phyloP scores from a whole-genome alignment of 1,140 invertebrate genomes.

The Pseudomyrmex cubaensis region DNA sequence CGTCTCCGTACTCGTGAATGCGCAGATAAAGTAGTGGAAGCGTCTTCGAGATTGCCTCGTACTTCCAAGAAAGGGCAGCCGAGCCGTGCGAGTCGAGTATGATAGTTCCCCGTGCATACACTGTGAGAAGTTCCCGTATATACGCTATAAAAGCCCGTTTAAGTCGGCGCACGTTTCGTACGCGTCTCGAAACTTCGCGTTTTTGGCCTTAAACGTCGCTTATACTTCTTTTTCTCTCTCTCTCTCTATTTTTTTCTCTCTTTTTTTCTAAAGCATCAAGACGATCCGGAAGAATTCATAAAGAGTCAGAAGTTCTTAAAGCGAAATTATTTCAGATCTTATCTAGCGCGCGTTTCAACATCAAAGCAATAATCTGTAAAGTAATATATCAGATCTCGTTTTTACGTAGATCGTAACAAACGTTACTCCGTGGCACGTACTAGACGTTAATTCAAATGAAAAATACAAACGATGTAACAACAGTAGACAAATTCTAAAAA shows the following conservation, averaged over 20 bases:
- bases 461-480: background rate
- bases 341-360: background rate
- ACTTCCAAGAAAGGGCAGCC: constrained; percentile 63
- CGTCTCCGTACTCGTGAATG: constrained; percentile 52
- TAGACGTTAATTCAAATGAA: too few relatives aligned
- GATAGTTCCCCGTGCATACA: constrained; percentile 42
- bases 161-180: constrained; percentile 44
- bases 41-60: constrained; percentile 65
- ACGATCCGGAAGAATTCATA: background rate
- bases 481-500: background rate
- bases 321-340: constrained; percentile 8
- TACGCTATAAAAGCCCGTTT: constrained; percentile 54
- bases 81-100: constrained; percentile 1
- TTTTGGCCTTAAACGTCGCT: constrained; percentile 39
- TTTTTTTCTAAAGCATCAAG: background rate
- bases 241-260: too few relatives aligned
- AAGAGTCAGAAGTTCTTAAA: background rate
- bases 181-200: constrained; percentile 22
- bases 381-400: background rate
- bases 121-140: constrained; percentile 39
- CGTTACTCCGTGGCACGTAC: background rate
- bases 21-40: constrained; percentile 62
- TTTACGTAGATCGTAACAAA: background rate
- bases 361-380: too few relatives aligned
- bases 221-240: background rate